Evolutionary conservation across 2,797 vertebrate species (phyloP), one percentile per base, ranked within the genome.

Genomic region (Typhlichthys subterraneus): DNA sequence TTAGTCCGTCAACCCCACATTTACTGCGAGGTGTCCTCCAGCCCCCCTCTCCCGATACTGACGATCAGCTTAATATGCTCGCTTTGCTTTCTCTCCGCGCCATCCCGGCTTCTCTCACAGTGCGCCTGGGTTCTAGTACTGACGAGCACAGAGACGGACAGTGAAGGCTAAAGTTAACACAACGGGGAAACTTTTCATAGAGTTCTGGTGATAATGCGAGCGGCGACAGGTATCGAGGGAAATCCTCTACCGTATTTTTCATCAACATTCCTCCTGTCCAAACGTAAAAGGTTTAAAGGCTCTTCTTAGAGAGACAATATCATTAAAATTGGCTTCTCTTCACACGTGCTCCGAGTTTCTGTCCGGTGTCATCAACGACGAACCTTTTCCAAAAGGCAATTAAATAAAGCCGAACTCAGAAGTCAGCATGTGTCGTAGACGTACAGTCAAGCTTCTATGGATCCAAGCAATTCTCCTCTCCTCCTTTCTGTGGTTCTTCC

Each of bases 201-300:
- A 9, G 9, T 42, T 42, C 38, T 42, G 6, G 38, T 42, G 38
- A 42, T 42, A 42, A 42, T 9, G 6, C 38, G 38, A 42, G 38
- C 38, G 38, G 47, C 47, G 10, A n/a, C 47, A 48, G 47, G 47
- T 8, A 17, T 19, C 45, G 53, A 54, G 23, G 38, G 38, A 42
- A 42, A 42, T 45, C 80, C 80, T 88, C 76, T 65, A 60, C 7
- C 19, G 73, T 13, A 79, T 47, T 73, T 68, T 70, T 58, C 66
- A 51, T 73, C 67, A 10, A 75, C 85, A 87, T 87, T 78, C 58
- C 75, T 76, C 73, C 65, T 57, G 65, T 72, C 69, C 3, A 47
- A 1, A 63, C 45, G 61, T 46, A 55, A 23, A 14, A 48, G 33
- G 10, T 14, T 42, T 9, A 45, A 45, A 55, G 12, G 17, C 45